Evolutionary conservation across 2,113 vertebrate species (phyloP), one percentile per base, ranked within the genome.

Genomic region (Eretmochelys imbricata): DNA sequence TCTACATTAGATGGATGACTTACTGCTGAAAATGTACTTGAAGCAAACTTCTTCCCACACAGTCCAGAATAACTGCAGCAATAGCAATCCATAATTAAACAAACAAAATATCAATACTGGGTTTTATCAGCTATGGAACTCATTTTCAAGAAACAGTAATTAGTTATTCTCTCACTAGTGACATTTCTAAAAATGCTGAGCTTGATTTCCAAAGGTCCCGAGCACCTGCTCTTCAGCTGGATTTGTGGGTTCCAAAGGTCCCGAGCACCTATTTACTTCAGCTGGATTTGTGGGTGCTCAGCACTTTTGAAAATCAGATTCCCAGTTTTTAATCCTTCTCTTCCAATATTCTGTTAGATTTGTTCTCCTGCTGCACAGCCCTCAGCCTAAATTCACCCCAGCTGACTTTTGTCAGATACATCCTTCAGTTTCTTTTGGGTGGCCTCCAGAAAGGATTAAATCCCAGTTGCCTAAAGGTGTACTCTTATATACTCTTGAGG

Each of bases 151-250:
- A 16, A 92, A 1, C 0, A 0, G 72, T 88, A 3, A 35, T 79
- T 82, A 93, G n/a, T 50, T 86, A 57, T 88, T 76, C 65, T 42
- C 57, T 80, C 22, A 13, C 42, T 14, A 82, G 22, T 38, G 50
- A 92, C 86, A 84, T 1, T 0, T 11, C 62, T 80, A 3, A 62
- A 38, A 69, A 82, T 65, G 84, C 72, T 89, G 83, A 48, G 59
- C 20, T 59, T 91, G 29, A 13, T 0, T 0, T 76, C 57, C 62
- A 46, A 0, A 78, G 46, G 19, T 49, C 2, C 0, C 8, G 55
- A 79, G 27, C 72, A 48, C 46, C 29, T 82, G 49, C 46, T 13
- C 55, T 53, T 92, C 62, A 12, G 6, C 20, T 88, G 29, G 90
- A 1, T 0, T 88, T 92, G 50, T 0, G 2, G 84, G 59, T 80